phyloP scores from a whole-genome alignment of 2,113 vertebrate species.

The Suricata suricatta region DNA sequence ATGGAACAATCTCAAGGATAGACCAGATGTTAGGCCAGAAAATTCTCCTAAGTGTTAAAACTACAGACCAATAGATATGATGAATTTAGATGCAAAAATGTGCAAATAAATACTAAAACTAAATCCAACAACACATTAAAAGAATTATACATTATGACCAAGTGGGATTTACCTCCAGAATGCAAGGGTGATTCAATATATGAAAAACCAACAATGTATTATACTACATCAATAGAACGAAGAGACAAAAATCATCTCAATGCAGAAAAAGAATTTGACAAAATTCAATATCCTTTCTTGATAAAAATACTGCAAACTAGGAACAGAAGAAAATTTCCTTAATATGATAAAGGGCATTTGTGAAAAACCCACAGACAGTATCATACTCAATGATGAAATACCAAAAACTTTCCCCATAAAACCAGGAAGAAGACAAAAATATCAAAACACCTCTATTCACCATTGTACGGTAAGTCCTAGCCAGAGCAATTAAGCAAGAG shows the following conservation, averaged over 20 bases:
- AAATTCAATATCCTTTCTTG: conserved; percentile 21
- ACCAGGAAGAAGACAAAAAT: neutral
- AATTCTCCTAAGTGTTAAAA: neutral
- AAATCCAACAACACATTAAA: neutral
- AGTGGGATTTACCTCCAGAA: neutral
- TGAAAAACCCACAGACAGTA: neutral
- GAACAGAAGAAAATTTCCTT: neutral
- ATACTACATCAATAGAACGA: neutral
- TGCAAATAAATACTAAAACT: neutral
- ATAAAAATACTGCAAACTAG: conserved; percentile 6
- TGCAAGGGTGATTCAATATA: neutral
- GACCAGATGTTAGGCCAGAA: neutral
- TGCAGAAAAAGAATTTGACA: neutral
- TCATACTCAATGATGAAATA: neutral
- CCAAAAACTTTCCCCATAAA: neutral
- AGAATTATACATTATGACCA: neutral
- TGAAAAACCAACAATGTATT: neutral
- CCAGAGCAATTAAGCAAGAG: neutral
- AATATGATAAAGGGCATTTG: neutral
- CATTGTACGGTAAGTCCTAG: neutral
- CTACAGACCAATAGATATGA: neutral
- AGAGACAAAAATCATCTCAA: neutral
- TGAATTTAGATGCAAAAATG: neutral
- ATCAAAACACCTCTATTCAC: neutral
- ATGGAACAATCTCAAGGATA: neutral